These are phyloP conservation scores for Clitarchus hookeri DNA, from an alignment of 2,888 invertebrate genomes.

Conservation along the genomic window DNA sequence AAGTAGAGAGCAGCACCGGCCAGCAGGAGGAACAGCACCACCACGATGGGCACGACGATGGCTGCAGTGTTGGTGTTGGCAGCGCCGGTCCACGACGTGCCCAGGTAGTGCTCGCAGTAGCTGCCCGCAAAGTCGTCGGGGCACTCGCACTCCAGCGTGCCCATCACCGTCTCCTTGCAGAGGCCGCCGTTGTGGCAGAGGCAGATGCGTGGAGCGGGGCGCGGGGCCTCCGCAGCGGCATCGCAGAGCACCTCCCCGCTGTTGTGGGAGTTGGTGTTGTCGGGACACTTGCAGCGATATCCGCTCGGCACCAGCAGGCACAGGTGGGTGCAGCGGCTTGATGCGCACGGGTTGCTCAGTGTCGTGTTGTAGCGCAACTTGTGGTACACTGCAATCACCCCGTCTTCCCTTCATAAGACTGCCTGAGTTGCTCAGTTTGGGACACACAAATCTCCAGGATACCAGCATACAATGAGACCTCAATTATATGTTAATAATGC, in stretches of 20 bases:
- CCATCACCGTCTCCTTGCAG: constrained; percentile 29
- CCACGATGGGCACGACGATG: constrained; percentile 80
- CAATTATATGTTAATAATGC: background rate
- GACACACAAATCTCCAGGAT: background rate
- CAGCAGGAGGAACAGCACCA: constrained; percentile 72
- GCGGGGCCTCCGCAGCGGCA: constrained; percentile 76
- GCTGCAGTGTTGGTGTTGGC: constrained; percentile 64
- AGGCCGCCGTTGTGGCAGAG: constrained; percentile 77
- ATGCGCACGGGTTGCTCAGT: constrained; percentile 68
- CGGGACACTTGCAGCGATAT: constrained; percentile 90
- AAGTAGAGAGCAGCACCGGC: constrained; percentile 79
- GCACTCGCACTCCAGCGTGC: constrained; percentile 70
- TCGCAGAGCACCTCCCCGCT: constrained; percentile 74
- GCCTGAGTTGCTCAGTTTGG: background rate
- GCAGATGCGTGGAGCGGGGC: constrained; percentile 77
- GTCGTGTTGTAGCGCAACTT: constrained; percentile 80
- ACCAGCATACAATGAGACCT: background rate
- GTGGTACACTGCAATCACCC: constrained; percentile 70
- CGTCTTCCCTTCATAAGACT: too few relatives aligned
- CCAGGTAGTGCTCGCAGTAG: constrained; percentile 64
- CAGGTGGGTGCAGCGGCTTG: constrained; percentile 84
- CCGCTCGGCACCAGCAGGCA: constrained; percentile 90
- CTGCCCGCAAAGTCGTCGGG: constrained; percentile 71
- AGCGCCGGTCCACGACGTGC: background rate
- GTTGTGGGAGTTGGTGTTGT: constrained; percentile 58